Evolutionary conservation across 2,888 invertebrate genomes (phyloP).

Genomic region (Metacarcinus magister): DNA sequence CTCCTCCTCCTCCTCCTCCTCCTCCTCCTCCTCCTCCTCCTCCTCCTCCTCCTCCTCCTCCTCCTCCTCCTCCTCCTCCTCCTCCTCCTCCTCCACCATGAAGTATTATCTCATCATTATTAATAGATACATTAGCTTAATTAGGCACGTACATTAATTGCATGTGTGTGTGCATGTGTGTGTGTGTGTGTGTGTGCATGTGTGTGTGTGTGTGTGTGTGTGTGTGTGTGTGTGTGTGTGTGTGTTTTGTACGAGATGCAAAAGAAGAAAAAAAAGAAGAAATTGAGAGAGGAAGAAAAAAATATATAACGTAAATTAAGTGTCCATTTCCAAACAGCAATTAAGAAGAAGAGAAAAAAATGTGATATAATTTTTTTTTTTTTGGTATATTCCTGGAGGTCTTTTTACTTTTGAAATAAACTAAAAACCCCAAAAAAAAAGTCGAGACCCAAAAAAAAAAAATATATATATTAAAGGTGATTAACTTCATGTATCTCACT

Average conservation of each 20-base stretch:
- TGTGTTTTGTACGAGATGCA: background rate
- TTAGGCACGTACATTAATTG: background rate
- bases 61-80: conserved; percentile 4
- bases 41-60: conserved; percentile 34
- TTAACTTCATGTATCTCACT: background rate
- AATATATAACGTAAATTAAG: too few relatives aligned
- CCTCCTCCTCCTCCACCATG: background rate
- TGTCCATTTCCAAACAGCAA: background rate
- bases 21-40: conserved; percentile 45
- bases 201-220: background rate
- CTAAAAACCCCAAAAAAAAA: background rate
- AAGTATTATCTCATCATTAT: background rate
- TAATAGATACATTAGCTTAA: conserved; percentile 33
- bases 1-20: conserved; percentile 22
- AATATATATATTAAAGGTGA: background rate
- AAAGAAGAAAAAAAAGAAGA: too few relatives aligned
- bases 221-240: background rate
- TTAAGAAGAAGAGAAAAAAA: background rate
- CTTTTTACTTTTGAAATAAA: background rate
- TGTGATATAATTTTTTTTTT: background rate
- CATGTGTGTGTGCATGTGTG: background rate
- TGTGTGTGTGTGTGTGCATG: conserved; percentile 15
- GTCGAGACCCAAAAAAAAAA: background rate
- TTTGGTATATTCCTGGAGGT: too few relatives aligned
- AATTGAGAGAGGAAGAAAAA: background rate